Conservation (phyloP, 2,797 vertebrate genomes). For the Amblyraja radiata region DNA sequence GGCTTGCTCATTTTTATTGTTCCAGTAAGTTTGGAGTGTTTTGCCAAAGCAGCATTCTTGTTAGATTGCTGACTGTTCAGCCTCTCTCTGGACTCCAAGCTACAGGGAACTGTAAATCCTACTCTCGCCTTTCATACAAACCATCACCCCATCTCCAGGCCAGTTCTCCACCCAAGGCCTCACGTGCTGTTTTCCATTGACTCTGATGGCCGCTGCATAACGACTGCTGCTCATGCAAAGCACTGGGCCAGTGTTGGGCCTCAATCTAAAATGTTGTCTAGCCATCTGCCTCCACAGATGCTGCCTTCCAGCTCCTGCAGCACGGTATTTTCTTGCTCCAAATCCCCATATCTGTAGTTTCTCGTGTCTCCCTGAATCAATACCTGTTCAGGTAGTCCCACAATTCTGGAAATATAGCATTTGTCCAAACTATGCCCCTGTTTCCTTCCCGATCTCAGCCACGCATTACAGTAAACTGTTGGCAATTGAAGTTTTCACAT, state of each 20-base stretch:
- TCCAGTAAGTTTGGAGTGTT: too few species aligned
- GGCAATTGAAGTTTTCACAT: background rate
- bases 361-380: background rate
- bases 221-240: background rate
- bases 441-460: background rate
- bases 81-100: background rate
- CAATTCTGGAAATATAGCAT: background rate
- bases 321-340: too few species aligned
- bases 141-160: background rate
- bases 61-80: background rate
- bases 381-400: background rate
- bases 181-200: background rate
- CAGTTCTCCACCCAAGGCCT: background rate
- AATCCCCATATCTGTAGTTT: too few species aligned
- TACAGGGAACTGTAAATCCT: background rate
- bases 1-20: too few species aligned
- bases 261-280: too few species aligned
- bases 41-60: background rate
- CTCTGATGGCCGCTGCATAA: background rate
- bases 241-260: too few species aligned
- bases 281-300: too few species aligned
- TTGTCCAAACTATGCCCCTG: background rate
- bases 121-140: background rate
- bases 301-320: too few species aligned
- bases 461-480: background rate